Base-by-base conservation (phyloP, 2,797 vertebrate species). In the Simalia tracyae region DNA sequence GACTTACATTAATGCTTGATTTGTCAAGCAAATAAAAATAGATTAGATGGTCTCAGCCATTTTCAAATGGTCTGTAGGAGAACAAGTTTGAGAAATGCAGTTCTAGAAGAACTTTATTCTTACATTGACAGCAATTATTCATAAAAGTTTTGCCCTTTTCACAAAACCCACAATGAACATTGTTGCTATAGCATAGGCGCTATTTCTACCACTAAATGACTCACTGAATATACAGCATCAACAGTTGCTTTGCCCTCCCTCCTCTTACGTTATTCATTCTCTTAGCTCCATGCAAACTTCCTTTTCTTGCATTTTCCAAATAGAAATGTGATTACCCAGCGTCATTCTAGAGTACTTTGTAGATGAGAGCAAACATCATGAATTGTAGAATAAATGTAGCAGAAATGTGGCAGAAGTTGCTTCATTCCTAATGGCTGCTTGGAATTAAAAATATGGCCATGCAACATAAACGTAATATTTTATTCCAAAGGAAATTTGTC, bases 401-500 rank as follows among this genome's bases (percentile, higher is more conserved):
- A 95, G 95, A 96, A 96, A 96, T 24, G 76, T 90, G 95, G 91
- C 92, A 95, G 94, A 96, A 94, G 59, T 86, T 94, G 94, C 84
- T 8, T 0, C 89, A 88, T 94, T 95, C 89, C 90, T 94, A 93
- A 28, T 91, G 93, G 94, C 93, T 95, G 93, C 89, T 95, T 97
- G 95, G 96, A 94, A 95, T 92, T 54, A 85, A 95, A 87, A 94
- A 93, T 12, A 11, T 60, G 92, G 90, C 63, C 91, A 26, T 89
- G 89, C 91, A 95, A 92, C 93, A 91, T 93, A 96, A 91, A 89
- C 92, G 95, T 88, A 94, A 28, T 92, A 10, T 7, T n/a, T 87
- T 66, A 93, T 90, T 91, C 93, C 94, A 50, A 91, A 93, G 87
- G 4, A 88, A 96, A 61, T 92, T 91, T 64, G 1, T 90, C 90